Evolutionary conservation across 2,888 invertebrate species (phyloP).

Genomic region (Eumerus sabulonum): DNA sequence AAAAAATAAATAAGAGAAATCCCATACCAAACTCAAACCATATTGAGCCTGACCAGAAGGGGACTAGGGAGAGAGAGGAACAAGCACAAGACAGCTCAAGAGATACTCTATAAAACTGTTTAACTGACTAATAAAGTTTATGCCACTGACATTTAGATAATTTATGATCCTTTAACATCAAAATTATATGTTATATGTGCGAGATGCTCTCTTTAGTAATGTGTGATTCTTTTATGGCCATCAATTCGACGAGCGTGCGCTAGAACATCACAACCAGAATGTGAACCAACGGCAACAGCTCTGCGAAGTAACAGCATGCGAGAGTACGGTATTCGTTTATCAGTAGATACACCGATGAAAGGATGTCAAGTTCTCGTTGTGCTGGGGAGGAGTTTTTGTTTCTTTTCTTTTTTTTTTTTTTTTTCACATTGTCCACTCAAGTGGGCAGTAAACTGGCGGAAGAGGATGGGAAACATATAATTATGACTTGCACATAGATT

Average conservation of each 20-base stretch:
- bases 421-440: too few species aligned
- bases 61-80: slow-evolving; percentile 26
- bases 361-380: too few species aligned
- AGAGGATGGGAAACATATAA: too few species aligned
- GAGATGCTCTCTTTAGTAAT: slow-evolving; percentile 53
- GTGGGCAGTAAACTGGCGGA: too few species aligned
- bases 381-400: too few species aligned
- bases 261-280: slow-evolving; percentile 26
- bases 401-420: too few species aligned
- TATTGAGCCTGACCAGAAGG: too few species aligned
- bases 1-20: slow-evolving; percentile 7
- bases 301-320: slow-evolving; percentile 3
- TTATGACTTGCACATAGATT: not conserved
- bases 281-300: slow-evolving; percentile 23
- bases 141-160: slow-evolving; percentile 77
- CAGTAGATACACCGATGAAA: too few species aligned
- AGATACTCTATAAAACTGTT: slow-evolving; percentile 70
- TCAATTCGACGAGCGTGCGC: slow-evolving; percentile 71
- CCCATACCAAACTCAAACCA: too few species aligned
- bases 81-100: slow-evolving; percentile 24
- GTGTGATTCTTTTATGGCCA: slow-evolving; percentile 69
- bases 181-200: slow-evolving; percentile 75
- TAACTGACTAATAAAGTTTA: slow-evolving; percentile 71
- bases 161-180: slow-evolving; percentile 78
- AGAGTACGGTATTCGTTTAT: too few species aligned